A percentile compares a stretch with the other conserved stretches of the same genome.
Conservation (phyloP, 2,113 vertebrate genomes). For the Australoheros scitulus region DNA sequence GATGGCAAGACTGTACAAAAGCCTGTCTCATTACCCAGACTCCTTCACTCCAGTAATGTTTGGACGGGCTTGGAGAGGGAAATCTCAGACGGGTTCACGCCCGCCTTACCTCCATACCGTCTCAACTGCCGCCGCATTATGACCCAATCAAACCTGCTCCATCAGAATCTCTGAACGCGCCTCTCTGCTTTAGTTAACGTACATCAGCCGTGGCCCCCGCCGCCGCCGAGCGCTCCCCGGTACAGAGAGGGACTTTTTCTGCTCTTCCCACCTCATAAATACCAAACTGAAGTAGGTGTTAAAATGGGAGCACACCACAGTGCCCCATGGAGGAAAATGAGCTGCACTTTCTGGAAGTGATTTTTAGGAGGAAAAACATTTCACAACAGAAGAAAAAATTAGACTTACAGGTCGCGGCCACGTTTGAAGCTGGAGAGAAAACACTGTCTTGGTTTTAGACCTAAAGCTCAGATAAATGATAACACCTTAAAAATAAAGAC, state of each 20-base stretch:
- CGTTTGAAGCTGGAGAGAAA: too few species aligned
- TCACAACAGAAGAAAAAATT: background rate
- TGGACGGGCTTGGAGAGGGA: conserved; percentile 9
- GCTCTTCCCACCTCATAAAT: conserved; percentile 73
- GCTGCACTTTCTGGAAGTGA: conserved; percentile 35
- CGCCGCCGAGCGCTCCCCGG: conserved; percentile 13
- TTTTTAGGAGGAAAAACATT: conserved; percentile 29
- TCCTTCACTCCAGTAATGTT: conserved; percentile 59
- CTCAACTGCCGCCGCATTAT: background rate
- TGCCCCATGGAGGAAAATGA: conserved; percentile 41
- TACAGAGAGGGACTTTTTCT: conserved; percentile 21
- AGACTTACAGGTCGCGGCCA: background rate
- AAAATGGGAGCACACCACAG: conserved; percentile 61
- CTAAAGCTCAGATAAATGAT: background rate
- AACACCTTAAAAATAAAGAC: background rate
- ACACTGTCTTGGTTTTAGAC: background rate
- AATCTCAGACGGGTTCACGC: conserved; percentile 24
- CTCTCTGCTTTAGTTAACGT: conserved; percentile 57
- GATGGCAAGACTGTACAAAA: conserved; percentile 63
- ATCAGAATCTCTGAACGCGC: conserved; percentile 45
- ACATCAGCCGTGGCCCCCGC: conserved; percentile 33
- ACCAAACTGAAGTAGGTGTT: conserved; percentile 65
- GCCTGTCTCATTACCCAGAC: conserved; percentile 69
- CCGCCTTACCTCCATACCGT: conserved; percentile 11
- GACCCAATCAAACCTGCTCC: conserved; percentile 56